phyloP scores from a whole-genome alignment of 1,140 invertebrate genomes.

The Catajapyx aquilonaris region DNA sequence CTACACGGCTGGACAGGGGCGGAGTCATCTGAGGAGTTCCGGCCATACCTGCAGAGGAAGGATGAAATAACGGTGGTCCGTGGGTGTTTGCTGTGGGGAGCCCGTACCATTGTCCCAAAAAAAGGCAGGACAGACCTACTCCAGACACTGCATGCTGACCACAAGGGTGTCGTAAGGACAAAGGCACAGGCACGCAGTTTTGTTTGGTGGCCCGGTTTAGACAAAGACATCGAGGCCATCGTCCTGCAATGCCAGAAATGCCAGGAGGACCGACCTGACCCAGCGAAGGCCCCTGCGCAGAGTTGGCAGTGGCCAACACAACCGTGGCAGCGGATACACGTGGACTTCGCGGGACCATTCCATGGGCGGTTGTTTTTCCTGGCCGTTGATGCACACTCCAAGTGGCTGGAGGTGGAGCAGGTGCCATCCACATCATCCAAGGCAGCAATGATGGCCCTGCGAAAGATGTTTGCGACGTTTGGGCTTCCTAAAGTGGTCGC shows the following conservation, averaged over 20 bases:
- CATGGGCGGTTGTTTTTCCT: constrained; percentile 8
- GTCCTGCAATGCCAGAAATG: constrained; percentile 12
- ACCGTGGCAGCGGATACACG: constrained; percentile 15
- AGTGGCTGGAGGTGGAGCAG: constrained; percentile 5
- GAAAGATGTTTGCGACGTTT: constrained; percentile 10
- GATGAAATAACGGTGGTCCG: constrained; percentile 10
- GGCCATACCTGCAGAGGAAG: constrained; percentile 8
- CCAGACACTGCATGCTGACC: constrained; percentile 12
- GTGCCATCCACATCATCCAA: background rate
- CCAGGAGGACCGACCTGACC: constrained; percentile 6
- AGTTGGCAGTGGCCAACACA: constrained; percentile 8
- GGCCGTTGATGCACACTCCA: constrained; percentile 5
- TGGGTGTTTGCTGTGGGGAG: background rate
- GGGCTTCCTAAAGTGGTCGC: constrained; percentile 12
- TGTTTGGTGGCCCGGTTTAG: constrained; percentile 17
- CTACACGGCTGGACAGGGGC: background rate
- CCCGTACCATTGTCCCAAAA: background rate
- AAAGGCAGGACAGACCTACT: background rate
- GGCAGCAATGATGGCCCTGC: constrained; percentile 3
- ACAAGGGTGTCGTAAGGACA: constrained; percentile 15
- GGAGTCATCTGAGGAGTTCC: too few species aligned
- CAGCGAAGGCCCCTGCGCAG: constrained; percentile 6
- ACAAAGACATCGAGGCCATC: too few species aligned
- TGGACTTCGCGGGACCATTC: constrained; percentile 12
- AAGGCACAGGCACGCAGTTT: constrained; percentile 15